These are phyloP conservation scores for Anthonomus grandis DNA, from an alignment of 1,140 invertebrate genomes.

Conservation along the genomic window DNA sequence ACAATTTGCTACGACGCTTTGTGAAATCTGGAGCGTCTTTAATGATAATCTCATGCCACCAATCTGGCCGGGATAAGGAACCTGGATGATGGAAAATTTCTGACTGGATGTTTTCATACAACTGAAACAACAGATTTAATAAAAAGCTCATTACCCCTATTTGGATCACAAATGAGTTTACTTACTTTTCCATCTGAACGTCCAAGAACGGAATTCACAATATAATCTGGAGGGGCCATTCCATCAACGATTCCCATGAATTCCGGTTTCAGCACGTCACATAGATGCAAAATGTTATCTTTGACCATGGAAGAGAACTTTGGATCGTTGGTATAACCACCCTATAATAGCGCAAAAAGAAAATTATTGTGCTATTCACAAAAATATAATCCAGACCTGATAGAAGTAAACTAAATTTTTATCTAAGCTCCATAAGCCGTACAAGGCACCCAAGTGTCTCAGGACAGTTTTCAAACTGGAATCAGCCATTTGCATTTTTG, in stretches of 20 bases:
- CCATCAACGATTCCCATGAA: conserved; percentile 78
- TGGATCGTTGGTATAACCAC: conserved; percentile 34
- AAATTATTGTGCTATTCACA: background rate
- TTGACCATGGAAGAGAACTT: conserved; percentile 56
- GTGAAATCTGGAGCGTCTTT: conserved; percentile 37
- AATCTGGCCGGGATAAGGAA: conserved; percentile 68
- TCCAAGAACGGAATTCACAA: conserved; percentile 82
- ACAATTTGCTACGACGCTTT: conserved; percentile 30
- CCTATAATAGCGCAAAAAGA: conserved; percentile 12
- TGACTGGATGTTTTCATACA: conserved; percentile 81
- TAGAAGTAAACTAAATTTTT: conserved; percentile 60
- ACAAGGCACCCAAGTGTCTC: conserved; percentile 64
- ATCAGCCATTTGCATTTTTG: conserved; percentile 51
- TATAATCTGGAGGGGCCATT: conserved; percentile 83
- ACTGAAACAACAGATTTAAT: conserved; percentile 50
- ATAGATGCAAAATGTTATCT: conserved; percentile 65
- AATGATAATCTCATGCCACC: conserved; percentile 72
- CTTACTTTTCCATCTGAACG: conserved; percentile 77
- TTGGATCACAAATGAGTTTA: too few species aligned
- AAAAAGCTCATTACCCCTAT: background rate
- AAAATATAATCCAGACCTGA: conserved; percentile 16
- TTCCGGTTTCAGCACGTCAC: conserved; percentile 69
- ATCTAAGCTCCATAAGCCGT: conserved; percentile 69
- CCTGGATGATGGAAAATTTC: conserved; percentile 68
- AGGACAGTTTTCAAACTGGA: conserved; percentile 54